Base-by-base conservation (phyloP, 2,797 vertebrate species). In the Eulemur rubriventer region DNA sequence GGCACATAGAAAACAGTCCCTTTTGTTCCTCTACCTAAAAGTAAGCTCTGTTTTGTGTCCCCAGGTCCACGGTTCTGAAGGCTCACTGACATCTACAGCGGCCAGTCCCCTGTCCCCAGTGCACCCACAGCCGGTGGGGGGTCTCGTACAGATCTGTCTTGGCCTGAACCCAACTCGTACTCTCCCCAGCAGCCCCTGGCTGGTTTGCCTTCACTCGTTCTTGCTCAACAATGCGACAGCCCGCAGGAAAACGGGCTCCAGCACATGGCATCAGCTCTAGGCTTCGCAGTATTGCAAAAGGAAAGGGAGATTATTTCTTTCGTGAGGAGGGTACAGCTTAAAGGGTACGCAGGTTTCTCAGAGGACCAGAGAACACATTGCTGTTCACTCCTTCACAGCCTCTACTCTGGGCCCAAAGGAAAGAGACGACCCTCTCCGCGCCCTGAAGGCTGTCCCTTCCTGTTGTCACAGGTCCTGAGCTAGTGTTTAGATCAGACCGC, bases 241-340 rank as follows among this genome's bases (percentile, higher is more conserved):
- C 76, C 61, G 33, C 30, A 59, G 59, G 57, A 55, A 55, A 75
- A 79, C 46, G 48, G 46, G 52, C 73, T 80, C 61, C 24, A 14
- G 89, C 46, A 76, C 67, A 55, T 20, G 55, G 65, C 13, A 33
- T 79, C 69, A 28, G 50, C 81, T 76, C 90, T 73, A 43, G 73
- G 81, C 43, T 57, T 14, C 33, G 48, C 5, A 59, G n/a, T 28
- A 35, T 69, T 89, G 88, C 89, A 90, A 78, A 97, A 97, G 78
- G 43, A 78, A 78, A 85, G 43, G 69, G 61, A 69, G 46, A 50
- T 2, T 63, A 61, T 76, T 90, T 84, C 59, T 85, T 93, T 91
- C 38, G 41, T 52, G 52, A 52, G 79, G 7, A 94, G 18, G 61
- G 61, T 52, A 24, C 20, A 59, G 63, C 28, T 67, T 46, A 33